phyloP scores from a whole-genome alignment of 2,797 vertebrate species.

The Gambelia wislizenii region DNA sequence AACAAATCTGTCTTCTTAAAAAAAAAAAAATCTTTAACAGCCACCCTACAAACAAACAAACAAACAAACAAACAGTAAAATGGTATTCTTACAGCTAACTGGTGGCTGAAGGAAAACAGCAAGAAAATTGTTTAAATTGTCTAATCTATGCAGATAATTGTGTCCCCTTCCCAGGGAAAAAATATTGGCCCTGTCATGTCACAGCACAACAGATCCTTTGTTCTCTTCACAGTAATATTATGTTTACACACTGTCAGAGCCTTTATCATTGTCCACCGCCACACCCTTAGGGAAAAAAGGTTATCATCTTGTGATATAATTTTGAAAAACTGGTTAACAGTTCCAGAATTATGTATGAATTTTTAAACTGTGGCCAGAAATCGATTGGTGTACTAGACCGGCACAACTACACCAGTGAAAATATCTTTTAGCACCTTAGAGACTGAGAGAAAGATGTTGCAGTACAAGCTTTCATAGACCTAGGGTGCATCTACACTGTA shows the following conservation, averaged over 20 bases:
- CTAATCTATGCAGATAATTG: slow-evolving; percentile 48
- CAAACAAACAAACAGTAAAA: neutral
- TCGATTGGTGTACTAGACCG: too few relatives aligned
- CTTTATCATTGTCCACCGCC: slow-evolving; percentile 25
- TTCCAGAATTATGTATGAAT: neutral
- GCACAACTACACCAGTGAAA: too few relatives aligned
- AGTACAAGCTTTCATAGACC: too few relatives aligned
- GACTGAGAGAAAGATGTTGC: too few relatives aligned
- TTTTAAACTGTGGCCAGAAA: neutral
- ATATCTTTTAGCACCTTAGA: too few relatives aligned
- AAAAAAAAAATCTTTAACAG: slow-evolving; percentile 12
- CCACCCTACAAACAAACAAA: too few relatives aligned
- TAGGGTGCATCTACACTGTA: too few relatives aligned
- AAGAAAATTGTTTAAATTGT: neutral
- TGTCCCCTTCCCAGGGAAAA: slow-evolving; percentile 12
- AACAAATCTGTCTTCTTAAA: slow-evolving; percentile 19
- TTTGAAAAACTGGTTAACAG: slow-evolving; percentile 28
- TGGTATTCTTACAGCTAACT: slow-evolving; percentile 17
- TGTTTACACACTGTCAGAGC: slow-evolving; percentile 45
- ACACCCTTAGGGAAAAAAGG: too few relatives aligned
- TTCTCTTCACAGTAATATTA: slow-evolving; percentile 42
- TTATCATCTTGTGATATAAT: slow-evolving; percentile 44
- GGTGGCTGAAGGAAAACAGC: slow-evolving; percentile 39
- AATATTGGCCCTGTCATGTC: slow-evolving; percentile 40
- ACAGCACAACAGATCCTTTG: slow-evolving; percentile 39